Evolutionary conservation across 2,797 vertebrate genomes (phyloP), one percentile per base, ranked within the genome.

Genomic region (Gymnothorax javanicus): DNA sequence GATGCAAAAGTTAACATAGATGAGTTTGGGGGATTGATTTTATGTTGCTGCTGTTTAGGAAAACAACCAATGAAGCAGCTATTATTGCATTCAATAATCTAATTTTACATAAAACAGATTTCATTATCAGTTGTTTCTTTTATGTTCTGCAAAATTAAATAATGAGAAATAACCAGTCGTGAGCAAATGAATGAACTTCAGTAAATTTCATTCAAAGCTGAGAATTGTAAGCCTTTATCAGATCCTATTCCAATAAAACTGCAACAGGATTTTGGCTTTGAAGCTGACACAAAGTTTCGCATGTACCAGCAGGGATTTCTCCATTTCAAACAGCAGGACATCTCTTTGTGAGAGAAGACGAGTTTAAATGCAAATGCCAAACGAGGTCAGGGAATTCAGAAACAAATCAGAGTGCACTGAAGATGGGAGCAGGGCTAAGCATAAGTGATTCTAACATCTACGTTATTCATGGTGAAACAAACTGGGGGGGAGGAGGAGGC

Each of bases 201-300:
- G 90, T 89, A 92, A 93, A 95, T 90, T 92, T 91, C 91, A 93
- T 94, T 91, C 93, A 91, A 90, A 92, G 90, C 89, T 83, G 69
- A 87, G 93, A 94, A 94, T 95, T 92, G 94, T 91, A 93, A 89
- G 89, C 90, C 91, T 94, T 94, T 95, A 94, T 95, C 91, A 90
- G 92, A 94, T 95, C 93, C 88, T 88, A 75, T 86, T 84, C 83
- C 86, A 84, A 77, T 90, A 86, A 89, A 89, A 89, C 88, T 89
- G 87, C 86, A 88, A 82, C 50, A 60, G 59, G 88, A 87, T 86
- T 87, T 87, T 54, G 79, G 86, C 91, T 92, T 90, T 92, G 90
- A 90, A 90, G 90, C 86, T 85, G 25, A 84, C 27, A 52, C 77
- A 79, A 82, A 69, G 84, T 87, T 87, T 89, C 87, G 85, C 82